Evolutionary conservation across 2,113 vertebrate species (phyloP), one percentile per base, ranked within the genome.

Genomic region (Rattus norvegicus): DNA sequence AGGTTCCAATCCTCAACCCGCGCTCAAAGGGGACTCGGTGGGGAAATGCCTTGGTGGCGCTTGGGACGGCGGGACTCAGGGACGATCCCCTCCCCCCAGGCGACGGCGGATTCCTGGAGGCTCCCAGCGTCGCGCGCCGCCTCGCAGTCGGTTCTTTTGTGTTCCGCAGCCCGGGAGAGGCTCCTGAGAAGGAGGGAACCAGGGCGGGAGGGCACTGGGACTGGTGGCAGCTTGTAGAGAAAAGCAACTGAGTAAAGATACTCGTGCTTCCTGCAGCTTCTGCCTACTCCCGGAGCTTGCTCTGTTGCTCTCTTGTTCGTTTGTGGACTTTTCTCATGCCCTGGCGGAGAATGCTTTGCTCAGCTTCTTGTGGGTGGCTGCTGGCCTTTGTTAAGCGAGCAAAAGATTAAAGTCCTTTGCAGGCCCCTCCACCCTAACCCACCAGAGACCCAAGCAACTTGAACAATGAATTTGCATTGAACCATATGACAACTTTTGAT

Each of bases 131-230:
- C 81, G 63, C 90, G 76, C 54, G n/a, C 56, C 8, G 39, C 67
- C 90, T 2, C 0, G 39, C 83, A 22, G 59, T 85, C 9, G 7
- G 0, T 85, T 90, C 92, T 90, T 96, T 97, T 96, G 97, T 96
- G 96, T 96, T 56, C 73, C 7, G 54, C 67, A 54, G 89, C 49
- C 36, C 3, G 0, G 43, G 49, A 93, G 73, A 59, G 73, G 87
- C 87, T 56, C 22, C 43, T 20, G 88, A 43, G 0, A 11, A 1
- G n/a, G 8, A 2, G 36, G 52, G 5, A 19, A 72, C 28, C 4
- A 4, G 79, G 61, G n/a, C 79, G 0, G 83, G 86, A 47, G 19
- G 0, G 86, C 69, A 39, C 7, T 10, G 0, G 7, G 88, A 65
- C 52, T 20, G 19, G 54, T 19, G 14, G 47, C 1, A 14, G 54